A percentile compares a stretch with the other conserved stretches of the same genome.
phyloP scores from a whole-genome alignment of 2,888 invertebrate species.

The Camptogramma bilineatum region DNA sequence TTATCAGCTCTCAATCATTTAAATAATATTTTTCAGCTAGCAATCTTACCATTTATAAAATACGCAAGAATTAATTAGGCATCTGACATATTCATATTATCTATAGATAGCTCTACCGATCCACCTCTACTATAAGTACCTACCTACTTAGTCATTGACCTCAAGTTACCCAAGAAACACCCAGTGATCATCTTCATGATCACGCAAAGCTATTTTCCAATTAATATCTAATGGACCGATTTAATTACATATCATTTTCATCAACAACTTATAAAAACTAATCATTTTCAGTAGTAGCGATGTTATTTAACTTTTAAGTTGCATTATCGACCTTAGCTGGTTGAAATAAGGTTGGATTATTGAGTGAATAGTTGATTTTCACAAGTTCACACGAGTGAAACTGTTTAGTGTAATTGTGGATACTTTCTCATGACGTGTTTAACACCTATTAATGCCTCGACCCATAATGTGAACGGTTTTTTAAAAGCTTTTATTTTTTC shows the following conservation, averaged over 20 bases:
- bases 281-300: background rate
- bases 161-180: background rate
- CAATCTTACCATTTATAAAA: too few species aligned
- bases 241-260: constrained; percentile 1
- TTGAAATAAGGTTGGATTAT: background rate
- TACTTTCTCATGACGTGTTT: constrained; percentile 66
- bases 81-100: too few species aligned
- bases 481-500: too few species aligned
- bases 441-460: constrained; percentile 31
- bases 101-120: too few species aligned
- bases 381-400: constrained; percentile 58
- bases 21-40: too few species aligned
- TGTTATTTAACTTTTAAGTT: background rate
- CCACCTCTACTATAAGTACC: too few species aligned
- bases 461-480: too few species aligned
- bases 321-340: background rate
- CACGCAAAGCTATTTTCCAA: background rate
- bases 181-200: background rate
- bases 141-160: background rate
- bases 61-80: too few species aligned
- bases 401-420: constrained; percentile 53
- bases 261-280: background rate
- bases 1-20: too few species aligned
- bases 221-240: constrained; percentile 1
- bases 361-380: background rate